These are phyloP conservation scores for Lonchura striata DNA, from an alignment of 2,113 vertebrate genomes.

Conservation along the genomic window DNA sequence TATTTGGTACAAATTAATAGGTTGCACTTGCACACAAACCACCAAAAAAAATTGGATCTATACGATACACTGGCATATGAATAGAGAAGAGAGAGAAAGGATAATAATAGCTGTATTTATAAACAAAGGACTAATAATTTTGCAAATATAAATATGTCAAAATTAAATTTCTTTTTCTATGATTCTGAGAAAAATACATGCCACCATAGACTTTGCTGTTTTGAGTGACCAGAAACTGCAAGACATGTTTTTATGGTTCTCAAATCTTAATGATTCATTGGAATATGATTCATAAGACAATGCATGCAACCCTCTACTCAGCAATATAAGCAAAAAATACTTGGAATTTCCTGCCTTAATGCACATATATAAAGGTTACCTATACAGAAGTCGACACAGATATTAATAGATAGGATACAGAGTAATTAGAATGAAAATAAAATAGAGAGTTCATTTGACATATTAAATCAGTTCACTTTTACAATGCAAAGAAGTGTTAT, in stretches of 20 bases:
- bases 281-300: neutral
- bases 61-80: neutral
- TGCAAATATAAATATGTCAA: neutral
- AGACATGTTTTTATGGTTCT: neutral
- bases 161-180: neutral
- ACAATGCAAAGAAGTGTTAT: neutral
- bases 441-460: neutral
- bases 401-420: neutral
- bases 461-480: neutral
- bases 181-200: neutral
- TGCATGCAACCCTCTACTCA: neutral
- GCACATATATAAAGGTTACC: neutral
- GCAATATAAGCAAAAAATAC: neutral
- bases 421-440: neutral
- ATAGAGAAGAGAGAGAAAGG: neutral
- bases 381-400: neutral
- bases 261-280: neutral
- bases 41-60: neutral
- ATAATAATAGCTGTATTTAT: neutral
- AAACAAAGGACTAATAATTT: neutral
- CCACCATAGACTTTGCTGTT: neutral
- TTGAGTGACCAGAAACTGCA: neutral
- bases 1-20: neutral
- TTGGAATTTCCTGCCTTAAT: neutral
- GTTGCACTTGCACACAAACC: neutral